Conservation (phyloP, 2,113 vertebrate genomes). For the Phoenicopterus ruber region DNA sequence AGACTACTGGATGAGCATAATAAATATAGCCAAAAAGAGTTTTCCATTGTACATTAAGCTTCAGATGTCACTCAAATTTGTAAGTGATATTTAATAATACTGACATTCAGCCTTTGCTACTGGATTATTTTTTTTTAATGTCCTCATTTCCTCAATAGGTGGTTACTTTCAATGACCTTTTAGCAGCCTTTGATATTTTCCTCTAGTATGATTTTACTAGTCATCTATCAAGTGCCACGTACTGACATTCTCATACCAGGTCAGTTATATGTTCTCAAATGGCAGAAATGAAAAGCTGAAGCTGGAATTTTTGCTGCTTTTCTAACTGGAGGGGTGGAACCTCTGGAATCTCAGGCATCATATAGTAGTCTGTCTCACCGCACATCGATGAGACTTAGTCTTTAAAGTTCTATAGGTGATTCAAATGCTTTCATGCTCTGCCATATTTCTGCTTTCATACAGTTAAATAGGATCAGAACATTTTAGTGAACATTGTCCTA, state of each 20-base stretch:
- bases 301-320: neutral
- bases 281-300: neutral
- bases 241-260: neutral
- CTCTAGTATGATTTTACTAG: neutral
- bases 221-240: neutral
- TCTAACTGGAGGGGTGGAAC: neutral
- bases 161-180: slow-evolving; percentile 1
- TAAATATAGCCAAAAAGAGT: neutral
- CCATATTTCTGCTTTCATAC: neutral
- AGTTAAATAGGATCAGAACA: neutral
- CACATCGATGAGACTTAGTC: neutral
- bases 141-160: neutral
- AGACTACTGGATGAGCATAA: neutral
- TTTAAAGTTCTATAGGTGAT: neutral
- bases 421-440: neutral
- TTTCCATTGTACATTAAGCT: neutral
- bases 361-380: neutral
- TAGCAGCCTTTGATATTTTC: neutral
- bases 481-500: neutral
- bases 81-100: neutral
- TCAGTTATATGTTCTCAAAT: neutral
- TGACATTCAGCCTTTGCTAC: neutral
- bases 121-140: neutral
- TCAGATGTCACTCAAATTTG: neutral
- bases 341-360: neutral